phyloP scores from a whole-genome alignment of 2,797 vertebrate species.

The Cetoscarus ocellatus region DNA sequence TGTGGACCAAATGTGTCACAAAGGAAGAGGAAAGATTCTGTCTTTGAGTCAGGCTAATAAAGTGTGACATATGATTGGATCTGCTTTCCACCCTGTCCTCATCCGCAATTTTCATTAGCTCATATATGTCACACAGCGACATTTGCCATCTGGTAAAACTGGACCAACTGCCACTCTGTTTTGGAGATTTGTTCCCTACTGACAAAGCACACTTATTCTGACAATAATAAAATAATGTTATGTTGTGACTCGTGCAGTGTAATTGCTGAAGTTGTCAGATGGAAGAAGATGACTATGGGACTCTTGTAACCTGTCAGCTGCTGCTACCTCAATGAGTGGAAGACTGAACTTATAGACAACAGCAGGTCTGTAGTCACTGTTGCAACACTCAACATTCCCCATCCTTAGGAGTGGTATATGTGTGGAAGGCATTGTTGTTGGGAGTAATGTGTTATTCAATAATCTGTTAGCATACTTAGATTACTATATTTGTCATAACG shows the following conservation, averaged over 20 bases:
- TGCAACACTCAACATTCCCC: constrained; percentile 50
- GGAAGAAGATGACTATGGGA: constrained; percentile 61
- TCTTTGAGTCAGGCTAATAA: constrained; percentile 54
- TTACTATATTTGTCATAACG: too few relatives aligned
- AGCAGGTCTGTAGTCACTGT: constrained; percentile 54
- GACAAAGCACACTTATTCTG: constrained; percentile 56
- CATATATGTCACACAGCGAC: constrained; percentile 67
- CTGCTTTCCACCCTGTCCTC: constrained; percentile 51
- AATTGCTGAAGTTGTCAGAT: constrained; percentile 68
- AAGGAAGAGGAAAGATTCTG: constrained; percentile 47
- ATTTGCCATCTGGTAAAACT: constrained; percentile 72
- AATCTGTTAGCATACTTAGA: background rate
- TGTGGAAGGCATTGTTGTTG: too few relatives aligned
- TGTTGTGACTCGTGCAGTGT: constrained; percentile 51
- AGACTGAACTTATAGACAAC: constrained; percentile 53
- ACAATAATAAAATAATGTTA: constrained; percentile 59
- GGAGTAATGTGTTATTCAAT: constrained; percentile 3
- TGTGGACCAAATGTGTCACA: constrained; percentile 79
- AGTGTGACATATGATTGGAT: constrained; percentile 69
- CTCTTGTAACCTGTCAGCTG: constrained; percentile 67
- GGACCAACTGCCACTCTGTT: constrained; percentile 64
- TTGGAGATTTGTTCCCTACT: constrained; percentile 19
- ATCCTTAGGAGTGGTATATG: constrained; percentile 3
- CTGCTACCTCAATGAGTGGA: constrained; percentile 40
- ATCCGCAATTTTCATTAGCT: constrained; percentile 66